Evolutionary conservation across 2,888 invertebrate genomes (phyloP), one percentile per base, ranked within the genome.

Genomic region (Elmis aenea): DNA sequence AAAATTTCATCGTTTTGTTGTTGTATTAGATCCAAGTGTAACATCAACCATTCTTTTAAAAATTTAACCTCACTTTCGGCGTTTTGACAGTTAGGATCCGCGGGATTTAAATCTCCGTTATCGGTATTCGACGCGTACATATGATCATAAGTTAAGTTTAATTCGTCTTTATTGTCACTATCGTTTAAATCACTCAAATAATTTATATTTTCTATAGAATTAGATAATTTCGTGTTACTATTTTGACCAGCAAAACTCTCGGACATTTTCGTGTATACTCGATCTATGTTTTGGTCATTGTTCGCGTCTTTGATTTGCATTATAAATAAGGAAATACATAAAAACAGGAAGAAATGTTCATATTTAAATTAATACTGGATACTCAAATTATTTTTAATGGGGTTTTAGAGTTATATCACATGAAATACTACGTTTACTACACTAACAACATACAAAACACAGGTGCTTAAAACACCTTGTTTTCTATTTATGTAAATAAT

Each of bases 1-100:
- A 79, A 74, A 46, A 92, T 75, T 55, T 84, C 79, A 58, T 91
- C 89, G 57, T 87, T 87, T 68, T 92, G 91, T 67, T 90, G 88
- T 64, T 91, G 90, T 61, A 92, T 88, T 44, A 92, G 71, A 66
- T 92, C 90, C 56, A 92, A 72, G 64, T 93, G 90, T 50, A 85
- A 75, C 39, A 89, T 70, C 46, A 91, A 70, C 60, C 92, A 77
- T 48, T 86, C 84, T 68, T 89, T 88, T 31, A 83, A 71, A 55
- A 77, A 78, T 62, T 74, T 79, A 64, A 83, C 81, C 69, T 83
- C 81, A 57, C 68, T 56, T 66, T 68, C 55, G 72, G 63, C 52
- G 61, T 68, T 50, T 69, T 57, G 57, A 54, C 57, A 56, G 50
- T 48, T 54, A n/a, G 39, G 26, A 22, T 42, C 45, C 22, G 43